Evolutionary conservation across 2,113 vertebrate genomes (phyloP).

Genomic region (Leiothrix lutea): DNA sequence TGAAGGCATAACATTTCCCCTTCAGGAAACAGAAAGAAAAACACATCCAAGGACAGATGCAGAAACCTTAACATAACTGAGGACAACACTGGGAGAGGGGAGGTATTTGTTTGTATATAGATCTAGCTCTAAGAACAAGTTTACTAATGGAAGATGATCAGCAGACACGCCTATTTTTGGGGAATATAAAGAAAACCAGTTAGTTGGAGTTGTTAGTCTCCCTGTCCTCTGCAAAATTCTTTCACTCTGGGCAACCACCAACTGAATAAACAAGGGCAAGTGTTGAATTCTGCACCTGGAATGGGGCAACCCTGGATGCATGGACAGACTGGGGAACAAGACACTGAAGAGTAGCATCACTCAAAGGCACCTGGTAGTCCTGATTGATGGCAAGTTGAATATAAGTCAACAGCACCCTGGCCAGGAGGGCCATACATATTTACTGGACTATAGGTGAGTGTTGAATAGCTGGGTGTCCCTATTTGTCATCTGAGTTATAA

Average conservation of each 20-base stretch:
- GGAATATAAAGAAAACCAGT: not conserved
- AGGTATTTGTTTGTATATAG: not conserved
- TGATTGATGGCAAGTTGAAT: not conserved
- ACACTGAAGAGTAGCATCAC: not conserved
- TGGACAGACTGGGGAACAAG: not conserved
- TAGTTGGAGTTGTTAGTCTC: not conserved
- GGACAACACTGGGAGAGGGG: not conserved
- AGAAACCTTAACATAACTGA: not conserved
- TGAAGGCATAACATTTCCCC: not conserved
- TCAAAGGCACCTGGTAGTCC: not conserved
- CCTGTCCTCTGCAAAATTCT: not conserved
- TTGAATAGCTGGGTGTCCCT: not conserved
- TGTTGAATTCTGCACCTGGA: not conserved
- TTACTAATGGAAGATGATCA: not conserved
- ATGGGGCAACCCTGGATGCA: not conserved
- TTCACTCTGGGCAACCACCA: not conserved
- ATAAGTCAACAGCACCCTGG: not conserved
- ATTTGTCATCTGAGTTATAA: not conserved
- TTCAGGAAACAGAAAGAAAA: not conserved
- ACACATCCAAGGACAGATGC: not conserved
- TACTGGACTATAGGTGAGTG: not conserved
- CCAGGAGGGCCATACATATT: not conserved
- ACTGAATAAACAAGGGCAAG: not conserved
- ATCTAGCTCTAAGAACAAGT: not conserved
- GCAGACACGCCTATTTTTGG: not conserved